Evolutionary conservation across 2,113 vertebrate species (phyloP).

Genomic region (Microtus montanus): DNA sequence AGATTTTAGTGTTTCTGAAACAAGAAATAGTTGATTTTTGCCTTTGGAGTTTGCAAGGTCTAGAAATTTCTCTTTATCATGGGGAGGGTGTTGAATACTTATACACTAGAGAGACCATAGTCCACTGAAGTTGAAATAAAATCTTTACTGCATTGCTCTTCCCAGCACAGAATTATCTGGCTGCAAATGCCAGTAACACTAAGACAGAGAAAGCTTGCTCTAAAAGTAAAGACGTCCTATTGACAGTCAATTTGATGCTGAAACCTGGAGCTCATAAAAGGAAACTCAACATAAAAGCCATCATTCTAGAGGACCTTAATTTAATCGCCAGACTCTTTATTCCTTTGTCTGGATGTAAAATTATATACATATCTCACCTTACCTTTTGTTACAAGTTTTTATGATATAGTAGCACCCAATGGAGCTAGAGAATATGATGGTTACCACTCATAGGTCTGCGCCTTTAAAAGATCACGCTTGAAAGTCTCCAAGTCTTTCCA

Average conservation of each 20-base stretch:
- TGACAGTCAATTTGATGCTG: neutral
- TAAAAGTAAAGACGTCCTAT: neutral
- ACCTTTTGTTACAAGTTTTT: neutral
- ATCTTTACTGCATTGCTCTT: neutral
- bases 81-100: rapidly evolving
- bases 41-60: neutral
- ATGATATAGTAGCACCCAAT: neutral
- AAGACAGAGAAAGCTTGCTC: neutral
- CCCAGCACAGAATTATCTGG: neutral
- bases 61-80: neutral
- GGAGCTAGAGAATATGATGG: neutral
- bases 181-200: neutral
- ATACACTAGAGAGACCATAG: neutral
- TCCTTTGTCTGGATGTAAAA: neutral
- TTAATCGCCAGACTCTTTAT: neutral
- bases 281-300: neutral
- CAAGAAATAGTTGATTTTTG: neutral
- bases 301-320: neutral
- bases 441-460: neutral
- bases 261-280: neutral
- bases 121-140: neutral
- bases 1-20: neutral
- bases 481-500: neutral
- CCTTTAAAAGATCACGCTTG: neutral
- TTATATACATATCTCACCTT: neutral